Conservation (phyloP, 1,140 invertebrate genomes). For the Hetaerina americana region DNA sequence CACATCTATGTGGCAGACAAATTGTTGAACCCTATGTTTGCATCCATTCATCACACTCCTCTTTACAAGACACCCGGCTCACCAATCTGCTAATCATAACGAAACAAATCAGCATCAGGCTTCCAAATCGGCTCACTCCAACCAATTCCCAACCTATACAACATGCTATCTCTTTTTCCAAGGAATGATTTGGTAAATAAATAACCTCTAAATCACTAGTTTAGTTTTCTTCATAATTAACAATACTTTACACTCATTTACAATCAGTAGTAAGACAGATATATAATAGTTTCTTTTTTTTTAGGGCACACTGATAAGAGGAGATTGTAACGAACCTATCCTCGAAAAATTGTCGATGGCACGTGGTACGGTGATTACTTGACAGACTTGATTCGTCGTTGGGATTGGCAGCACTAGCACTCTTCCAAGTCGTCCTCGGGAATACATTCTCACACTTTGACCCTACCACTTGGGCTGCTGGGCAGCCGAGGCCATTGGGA, state of each 20-base stretch:
- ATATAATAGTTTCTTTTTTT: too few species aligned
- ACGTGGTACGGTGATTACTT: neutral
- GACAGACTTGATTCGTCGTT: neutral
- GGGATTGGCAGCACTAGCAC: neutral
- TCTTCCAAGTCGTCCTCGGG: too few species aligned
- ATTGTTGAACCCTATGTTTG: too few species aligned
- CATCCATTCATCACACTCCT: too few species aligned
- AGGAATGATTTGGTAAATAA: neutral
- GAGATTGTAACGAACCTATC: neutral
- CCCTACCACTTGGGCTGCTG: neutral
- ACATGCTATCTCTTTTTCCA: too few species aligned
- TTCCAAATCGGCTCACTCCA: neutral
- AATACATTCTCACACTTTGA: neutral
- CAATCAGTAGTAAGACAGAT: neutral
- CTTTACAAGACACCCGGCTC: too few species aligned
- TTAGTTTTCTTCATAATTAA: neutral
- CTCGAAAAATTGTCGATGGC: neutral
- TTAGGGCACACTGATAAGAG: neutral
- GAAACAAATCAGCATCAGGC: neutral
- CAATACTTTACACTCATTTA: neutral
- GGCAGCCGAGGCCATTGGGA: neutral
- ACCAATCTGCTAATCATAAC: neutral
- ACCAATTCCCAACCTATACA: neutral
- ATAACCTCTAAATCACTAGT: neutral
- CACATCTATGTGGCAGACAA: too few species aligned